Evolutionary conservation across 2,888 invertebrate species (phyloP), one percentile per base, ranked within the genome.

Genomic region (Heliconius sara): DNA sequence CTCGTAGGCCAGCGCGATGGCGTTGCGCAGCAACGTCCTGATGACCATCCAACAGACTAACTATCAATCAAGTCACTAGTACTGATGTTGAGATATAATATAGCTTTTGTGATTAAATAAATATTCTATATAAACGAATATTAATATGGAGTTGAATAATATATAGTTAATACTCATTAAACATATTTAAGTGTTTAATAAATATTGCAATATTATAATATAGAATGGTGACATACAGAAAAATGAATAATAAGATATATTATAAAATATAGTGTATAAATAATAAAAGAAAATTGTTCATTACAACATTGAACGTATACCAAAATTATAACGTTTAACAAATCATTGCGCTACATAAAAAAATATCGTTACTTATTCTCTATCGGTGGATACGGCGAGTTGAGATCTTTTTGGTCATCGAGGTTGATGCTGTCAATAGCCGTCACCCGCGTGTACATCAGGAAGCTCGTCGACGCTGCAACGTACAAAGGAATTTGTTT

Each of bases 1-100:
- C 93, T 98, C 97, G 91, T 97, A 98, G 2, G 98, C 96, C 77
- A 99, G 95, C 34, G 98, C 98, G 86, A 98, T 98, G 13, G 98
- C 98, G 93, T 98, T 98, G 79, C 97, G 96, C 96, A 98, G 97
- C 86, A 96, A 92, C 9, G 97, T 96, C 82, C 96, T 95, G 87
- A 12, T 75, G 4, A 3, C 25, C 47, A 71, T 19, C 57, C 57
- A 57, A 57, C 22, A 57, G 7, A 60, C 2, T 10, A 60, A 60
- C n/a, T n/a, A 52, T 52, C 3, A 60, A 60, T 60, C n/a, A 60
- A 10, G n/a, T 52, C 52, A 52, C 19, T 52, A 52, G 47, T 47
- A 13, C 5, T 16, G 16, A 16, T 47, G 16, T 43, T 43, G 13
- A 13, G 43, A 43, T 13, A 43, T 43, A 43, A 43, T 12, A 43